These are phyloP conservation scores for Battus philenor DNA, from an alignment of 1,140 invertebrate species.

Conservation along the genomic window DNA sequence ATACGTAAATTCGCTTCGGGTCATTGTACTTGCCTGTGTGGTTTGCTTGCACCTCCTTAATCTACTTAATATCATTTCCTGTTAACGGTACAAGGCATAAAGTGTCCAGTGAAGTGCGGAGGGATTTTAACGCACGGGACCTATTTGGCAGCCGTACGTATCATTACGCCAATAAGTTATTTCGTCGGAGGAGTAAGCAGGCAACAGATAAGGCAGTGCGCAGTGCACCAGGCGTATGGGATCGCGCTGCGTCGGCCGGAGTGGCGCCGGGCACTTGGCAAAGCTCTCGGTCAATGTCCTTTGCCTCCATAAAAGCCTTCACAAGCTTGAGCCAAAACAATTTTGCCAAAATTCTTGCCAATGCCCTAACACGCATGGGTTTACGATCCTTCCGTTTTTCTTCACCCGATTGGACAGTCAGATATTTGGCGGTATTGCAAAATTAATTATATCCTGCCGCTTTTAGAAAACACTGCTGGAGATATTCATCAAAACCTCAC, in stretches of 20 bases:
- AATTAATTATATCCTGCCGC: no score
- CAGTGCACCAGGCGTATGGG: slow-evolving; percentile 56
- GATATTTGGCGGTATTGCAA: no score
- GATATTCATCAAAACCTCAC: no score
- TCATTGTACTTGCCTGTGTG: slow-evolving; percentile 21
- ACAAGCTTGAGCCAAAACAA: slow-evolving; percentile 68
- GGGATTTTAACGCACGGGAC: slow-evolving; percentile 30
- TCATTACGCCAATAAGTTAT: slow-evolving; percentile 51
- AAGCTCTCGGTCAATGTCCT: slow-evolving; percentile 60
- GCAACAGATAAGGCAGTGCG: slow-evolving; percentile 52
- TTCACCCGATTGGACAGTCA: no score
- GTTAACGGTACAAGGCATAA: slow-evolving; percentile 17
- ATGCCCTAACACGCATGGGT: slow-evolving; percentile 58
- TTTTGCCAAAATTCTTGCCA: slow-evolving; percentile 68
- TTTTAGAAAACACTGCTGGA: no score
- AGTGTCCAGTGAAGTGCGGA: slow-evolving; percentile 14
- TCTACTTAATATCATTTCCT: slow-evolving; percentile 16
- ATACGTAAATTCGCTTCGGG: slow-evolving; percentile 14
- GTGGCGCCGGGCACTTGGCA: slow-evolving; percentile 68
- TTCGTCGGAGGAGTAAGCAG: slow-evolving; percentile 42
- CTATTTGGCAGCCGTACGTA: slow-evolving; percentile 57
- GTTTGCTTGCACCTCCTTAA: slow-evolving; percentile 12
- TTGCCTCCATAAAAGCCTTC: slow-evolving; percentile 61
- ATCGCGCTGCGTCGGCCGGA: slow-evolving; percentile 59
- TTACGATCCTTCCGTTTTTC: slow-evolving; percentile 42